Percentiles rank a stretch among this genome's conserved stretches.
phyloP scores from a whole-genome alignment of 2,888 invertebrate species.

The Agonopterix alstromeriana region DNA sequence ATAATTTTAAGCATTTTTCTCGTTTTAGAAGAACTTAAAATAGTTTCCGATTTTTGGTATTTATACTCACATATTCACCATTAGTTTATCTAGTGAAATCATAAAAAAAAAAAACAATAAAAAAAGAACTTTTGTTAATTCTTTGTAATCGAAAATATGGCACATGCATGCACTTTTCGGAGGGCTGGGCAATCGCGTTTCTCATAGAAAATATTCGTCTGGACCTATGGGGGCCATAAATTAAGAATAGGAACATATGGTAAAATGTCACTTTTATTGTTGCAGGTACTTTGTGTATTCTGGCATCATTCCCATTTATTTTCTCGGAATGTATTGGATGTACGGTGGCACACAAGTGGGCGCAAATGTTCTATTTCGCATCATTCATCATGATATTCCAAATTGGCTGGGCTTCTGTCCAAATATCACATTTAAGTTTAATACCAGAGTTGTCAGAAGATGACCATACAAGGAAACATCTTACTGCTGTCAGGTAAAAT shows the following conservation, averaged over 20 bases:
- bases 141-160: no score
- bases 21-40: no score
- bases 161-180: no score
- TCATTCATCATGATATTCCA: constrained; percentile 90
- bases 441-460: constrained; percentile 88
- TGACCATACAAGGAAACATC: constrained; percentile 84
- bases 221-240: no score
- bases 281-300: constrained; percentile 84
- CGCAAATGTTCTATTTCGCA: constrained; percentile 85
- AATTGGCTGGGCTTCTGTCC: constrained; percentile 95
- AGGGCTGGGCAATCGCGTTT: no score
- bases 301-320: constrained; percentile 90
- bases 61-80: no score
- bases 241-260: not conserved
- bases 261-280: not conserved
- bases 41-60: no score
- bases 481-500: constrained; percentile 83
- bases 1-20: no score
- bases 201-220: no score
- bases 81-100: no score
- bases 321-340: constrained; percentile 87
- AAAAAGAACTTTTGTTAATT: no score
- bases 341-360: constrained; percentile 78
- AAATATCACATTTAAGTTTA: constrained; percentile 93
- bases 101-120: no score